Conservation (phyloP, 2,888 invertebrate species). For the Aphelenchoides bicaudatus region DNA sequence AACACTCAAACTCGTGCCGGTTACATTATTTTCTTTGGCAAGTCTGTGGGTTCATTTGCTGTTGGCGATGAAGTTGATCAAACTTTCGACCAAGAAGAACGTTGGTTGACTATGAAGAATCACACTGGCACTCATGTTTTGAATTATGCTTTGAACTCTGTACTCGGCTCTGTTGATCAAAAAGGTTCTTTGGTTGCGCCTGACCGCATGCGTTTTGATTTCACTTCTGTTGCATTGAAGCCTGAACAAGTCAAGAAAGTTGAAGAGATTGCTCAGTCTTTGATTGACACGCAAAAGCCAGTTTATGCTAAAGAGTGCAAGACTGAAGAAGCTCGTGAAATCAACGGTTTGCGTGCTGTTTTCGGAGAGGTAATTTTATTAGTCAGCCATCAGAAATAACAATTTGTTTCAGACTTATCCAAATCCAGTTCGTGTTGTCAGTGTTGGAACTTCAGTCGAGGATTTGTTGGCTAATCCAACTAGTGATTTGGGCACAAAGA, state of each 20-base stretch:
- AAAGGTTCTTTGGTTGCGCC: constrained; percentile 91
- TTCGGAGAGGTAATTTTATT: constrained; percentile 76
- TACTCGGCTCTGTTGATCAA: constrained; percentile 67
- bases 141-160: constrained; percentile 85
- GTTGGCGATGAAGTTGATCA: constrained; percentile 81
- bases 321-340: constrained; percentile 80
- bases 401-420: constrained; percentile 73
- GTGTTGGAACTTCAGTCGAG: constrained; percentile 87
- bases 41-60: constrained; percentile 75
- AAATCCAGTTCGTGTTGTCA: constrained; percentile 82
- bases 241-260: constrained; percentile 75
- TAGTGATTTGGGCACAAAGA: constrained; percentile 73
- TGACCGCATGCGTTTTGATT: constrained; percentile 92
- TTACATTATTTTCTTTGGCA: constrained; percentile 87
- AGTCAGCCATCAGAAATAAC: not conserved
- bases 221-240: constrained; percentile 84
- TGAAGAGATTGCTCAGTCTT: constrained; percentile 75
- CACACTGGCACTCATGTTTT: constrained; percentile 95
- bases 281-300: constrained; percentile 73
- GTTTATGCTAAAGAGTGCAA: constrained; percentile 84
- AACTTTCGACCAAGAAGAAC: constrained; percentile 77
- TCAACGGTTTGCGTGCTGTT: constrained; percentile 87
- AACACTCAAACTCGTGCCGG: constrained; percentile 92
- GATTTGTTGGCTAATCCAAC: constrained; percentile 81
- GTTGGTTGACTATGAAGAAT: constrained; percentile 93